Evolutionary conservation across 2,113 vertebrate genomes (phyloP), one percentile per base, ranked within the genome.

Genomic region (Neolamprologus sp.): DNA sequence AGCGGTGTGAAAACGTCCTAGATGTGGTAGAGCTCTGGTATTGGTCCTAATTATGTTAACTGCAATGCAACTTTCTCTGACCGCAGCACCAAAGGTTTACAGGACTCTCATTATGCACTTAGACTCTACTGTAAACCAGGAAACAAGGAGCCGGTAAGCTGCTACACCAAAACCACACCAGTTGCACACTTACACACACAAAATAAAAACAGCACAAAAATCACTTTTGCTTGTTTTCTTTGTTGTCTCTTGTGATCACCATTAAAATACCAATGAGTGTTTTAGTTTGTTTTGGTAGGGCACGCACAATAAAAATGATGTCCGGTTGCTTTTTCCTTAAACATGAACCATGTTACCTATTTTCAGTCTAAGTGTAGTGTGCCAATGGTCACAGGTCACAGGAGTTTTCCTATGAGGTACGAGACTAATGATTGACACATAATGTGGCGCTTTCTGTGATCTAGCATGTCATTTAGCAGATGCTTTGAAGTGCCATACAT

Each of bases 1-100:
- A 81, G 84, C 12, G 42, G 88, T 85, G 89, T 91, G 75, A 95
- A 92, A 84, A 80, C 7, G 83, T 80, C 80, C 90, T 85, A 45
- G 82, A 83, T 88, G 91, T 87, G 90, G 89, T 86, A 54, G 68
- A 11, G 28, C 71, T 85, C 81, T 60, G 55, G 87, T 87, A 91
- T 91, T 91, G 87, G 85, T 88, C 88, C 91, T 93, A 94, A 94
- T 93, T 93, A 88, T 60, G 47, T 93, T 94, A 91, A 89, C 71
- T 92, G 87, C 40, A 89, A 85, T 81, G 86, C 90, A 87, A 87
- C 90, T 83, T 85, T 92, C 47, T 89, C 79, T 90, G 91, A 94
- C 95, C 95, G 78, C 94, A 94, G 87, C 86, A 90, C 84, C 93
- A 93, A 90, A 93, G 90, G 90, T 95, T 95, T 95, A 94, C 91